Evolutionary conservation across 1,140 invertebrate genomes (phyloP), one percentile per base, ranked within the genome.

Genomic region (Trypoxylus dichotomus): DNA sequence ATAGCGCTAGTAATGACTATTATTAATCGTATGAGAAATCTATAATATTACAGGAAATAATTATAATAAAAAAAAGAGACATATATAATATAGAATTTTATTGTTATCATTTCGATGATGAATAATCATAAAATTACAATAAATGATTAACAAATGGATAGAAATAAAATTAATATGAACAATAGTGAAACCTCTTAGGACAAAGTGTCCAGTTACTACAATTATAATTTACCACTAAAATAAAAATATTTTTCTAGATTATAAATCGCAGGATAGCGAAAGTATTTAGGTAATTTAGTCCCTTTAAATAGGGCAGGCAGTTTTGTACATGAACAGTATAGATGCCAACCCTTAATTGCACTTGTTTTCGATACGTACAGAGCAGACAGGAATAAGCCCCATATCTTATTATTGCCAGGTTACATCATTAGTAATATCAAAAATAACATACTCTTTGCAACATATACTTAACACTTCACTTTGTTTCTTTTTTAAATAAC

Each of bases 11-110:
- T 37, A 37, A 37, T 2, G 32, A 5, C 10, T 37, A 37, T 37
- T 37, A 37, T 37, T 37, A 37, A 37, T 37, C 32, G 1, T 37
- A 37, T n/a, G n/a, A n/a, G n/a, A n/a, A n/a, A n/a, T n/a, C n/a
- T n/a, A n/a, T n/a, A n/a, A n/a, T n/a, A n/a, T n/a, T n/a, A n/a
- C n/a, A n/a, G n/a, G n/a, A n/a, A n/a, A n/a, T n/a, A 37, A 58
- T 7, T 27, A 25, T 19, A 76, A 76, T 76, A 76, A 76, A 79
- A 80, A 81, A 73, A 81, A 79, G 82, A 77, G 77, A 80, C 76
- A 79, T 85, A 85, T 85, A 85, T 84, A 85, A 86, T 86, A 86
- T 85, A 86, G 83, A 85, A 85, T 85, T 85, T 85, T 85, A 85
- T 85, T 84, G 82, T 83, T 84, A 84, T 82, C 81, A 83, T 83